Percentiles rank a stretch among this genome's conserved stretches.
Conservation (phyloP, 2,113 vertebrate species). For the Reinhardtius hippoglossoides region DNA sequence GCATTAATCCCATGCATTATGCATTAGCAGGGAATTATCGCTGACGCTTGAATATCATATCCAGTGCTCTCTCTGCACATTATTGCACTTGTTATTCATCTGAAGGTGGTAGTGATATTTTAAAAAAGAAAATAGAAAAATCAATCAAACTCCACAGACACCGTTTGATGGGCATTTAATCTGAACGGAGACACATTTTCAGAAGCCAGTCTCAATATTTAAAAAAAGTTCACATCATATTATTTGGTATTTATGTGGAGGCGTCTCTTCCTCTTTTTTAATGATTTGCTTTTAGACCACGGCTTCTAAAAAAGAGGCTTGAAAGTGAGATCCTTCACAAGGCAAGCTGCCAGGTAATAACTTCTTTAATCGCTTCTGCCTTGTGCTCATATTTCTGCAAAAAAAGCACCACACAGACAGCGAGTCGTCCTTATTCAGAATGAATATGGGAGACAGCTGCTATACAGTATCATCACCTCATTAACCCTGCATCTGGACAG, state of each 20-base stretch:
- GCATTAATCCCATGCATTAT: constrained; percentile 15
- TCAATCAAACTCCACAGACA: background rate
- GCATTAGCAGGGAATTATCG: background rate
- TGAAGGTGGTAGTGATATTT: background rate
- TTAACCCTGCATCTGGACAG: constrained; percentile 52
- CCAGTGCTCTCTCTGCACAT: background rate
- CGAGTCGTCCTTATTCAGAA: constrained; percentile 37
- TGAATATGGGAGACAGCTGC: constrained; percentile 39
- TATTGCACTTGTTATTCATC: constrained; percentile 20
- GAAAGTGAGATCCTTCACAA: constrained; percentile 49
- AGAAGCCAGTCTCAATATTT: constrained; percentile 41
- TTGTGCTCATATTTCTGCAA: constrained; percentile 44
- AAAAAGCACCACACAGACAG: constrained; percentile 30
- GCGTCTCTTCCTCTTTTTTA: constrained; percentile 3
- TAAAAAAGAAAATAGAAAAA: background rate
- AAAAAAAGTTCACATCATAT: constrained; percentile 35
- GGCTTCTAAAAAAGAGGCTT: constrained; percentile 28
- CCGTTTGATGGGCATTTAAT: constrained; percentile 33
- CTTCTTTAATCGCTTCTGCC: constrained; percentile 48
- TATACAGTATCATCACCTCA: constrained; percentile 46
- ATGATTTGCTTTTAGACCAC: constrained; percentile 39
- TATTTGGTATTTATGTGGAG: constrained; percentile 27
- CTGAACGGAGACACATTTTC: constrained; percentile 36
- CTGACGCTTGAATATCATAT: background rate
- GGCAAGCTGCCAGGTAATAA: constrained; percentile 61